Base-by-base conservation (phyloP, 2,888 invertebrate species). In the Conops quadrifasciatus region DNA sequence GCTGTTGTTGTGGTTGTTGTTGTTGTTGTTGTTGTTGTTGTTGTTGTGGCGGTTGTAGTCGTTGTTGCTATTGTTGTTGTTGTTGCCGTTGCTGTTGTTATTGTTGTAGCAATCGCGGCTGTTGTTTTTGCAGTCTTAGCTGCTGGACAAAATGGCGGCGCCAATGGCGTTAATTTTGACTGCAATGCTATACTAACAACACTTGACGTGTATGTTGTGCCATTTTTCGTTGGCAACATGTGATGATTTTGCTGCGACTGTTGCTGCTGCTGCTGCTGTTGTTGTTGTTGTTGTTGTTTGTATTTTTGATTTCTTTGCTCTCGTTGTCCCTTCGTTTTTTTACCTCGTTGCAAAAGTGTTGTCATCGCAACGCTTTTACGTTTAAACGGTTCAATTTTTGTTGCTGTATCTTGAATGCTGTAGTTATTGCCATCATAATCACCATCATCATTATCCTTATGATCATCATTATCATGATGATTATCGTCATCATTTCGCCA, bases 131-230 rank as follows among this genome's bases (percentile, higher is more conserved):
- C 72, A 62, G 58, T 65, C 67, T 49, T 43, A 30, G 72, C 28
- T 64, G 70, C 13, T n/a, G 83, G 83, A 64, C 81, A 79, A 75
- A 83, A 83, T 4, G 83, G 80, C 43, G 83, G 83, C 21, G 83
- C 83, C 74, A 83, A 70, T 0, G 83, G 83, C 3, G 83, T 83
- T 47, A 83, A 69, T 68, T 83, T 83, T 21, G 83, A 83, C 72
- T 83, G 80, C 43, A 80, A 78, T 7, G 83, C 83, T 68, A 81
- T 68, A 15, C 49, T 68, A 28, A 24, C 49, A 19, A 45, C 56
- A 11, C 21, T 53, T 11, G 66, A 15, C 1, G 24, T 1, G 16
- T 60, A 11, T 5, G 19, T 28, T 5, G 16, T 30, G 26, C 28
- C 15, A 19, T 28, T 53, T 28, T 36, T n/a, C 5, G n/a, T 9